Base-by-base conservation (phyloP, 2,888 invertebrate species). In the Metallyticus violacea region DNA sequence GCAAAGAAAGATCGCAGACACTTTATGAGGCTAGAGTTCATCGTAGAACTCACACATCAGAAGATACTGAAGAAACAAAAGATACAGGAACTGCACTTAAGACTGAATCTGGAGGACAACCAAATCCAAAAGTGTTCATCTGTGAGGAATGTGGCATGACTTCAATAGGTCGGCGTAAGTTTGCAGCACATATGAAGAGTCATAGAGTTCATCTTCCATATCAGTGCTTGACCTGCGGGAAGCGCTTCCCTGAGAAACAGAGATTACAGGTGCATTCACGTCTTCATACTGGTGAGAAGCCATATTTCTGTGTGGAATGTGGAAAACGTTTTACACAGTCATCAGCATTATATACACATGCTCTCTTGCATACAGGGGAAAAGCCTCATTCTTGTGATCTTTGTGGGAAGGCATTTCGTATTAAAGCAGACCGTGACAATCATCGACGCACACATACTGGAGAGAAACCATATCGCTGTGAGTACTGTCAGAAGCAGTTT, bases 361-460 rank as follows among this genome's bases (percentile, higher is more conserved):
- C 86, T 2, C 80, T 89, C n/a, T 82, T 89, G 40, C 89, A 89
- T 85, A 88, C 89, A 9, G 89, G 89, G 27, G 88, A 88, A 30
- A 89, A 87, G 40, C 89, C 89, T 22, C 89, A 89, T 76, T 40
- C 80, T 5, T 89, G 89, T 85, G 89, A 89, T 79, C 26, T 89
- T 26, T 89, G 89, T 79, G 88, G 86, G 7, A 85, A 85, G 77
- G 82, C 87, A 15, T 88, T 88, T 79, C 81, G 88, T 15, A 88
- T 88, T 26, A 88, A 88, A 81, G 88, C 89, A 25, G 89, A 89
- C 76, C 81, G 89, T 15, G 89, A 89, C 85, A 89, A 88, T 77
- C 89, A 89, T 80, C 85, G 89, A 9, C 86, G 89, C 9, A 88
- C 88, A n/a, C 89, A 89, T 81, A 89, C 89, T 5, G 89, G 89